Conservation (phyloP, 1,140 invertebrate genomes). For the Drosophila ananassae region DNA sequence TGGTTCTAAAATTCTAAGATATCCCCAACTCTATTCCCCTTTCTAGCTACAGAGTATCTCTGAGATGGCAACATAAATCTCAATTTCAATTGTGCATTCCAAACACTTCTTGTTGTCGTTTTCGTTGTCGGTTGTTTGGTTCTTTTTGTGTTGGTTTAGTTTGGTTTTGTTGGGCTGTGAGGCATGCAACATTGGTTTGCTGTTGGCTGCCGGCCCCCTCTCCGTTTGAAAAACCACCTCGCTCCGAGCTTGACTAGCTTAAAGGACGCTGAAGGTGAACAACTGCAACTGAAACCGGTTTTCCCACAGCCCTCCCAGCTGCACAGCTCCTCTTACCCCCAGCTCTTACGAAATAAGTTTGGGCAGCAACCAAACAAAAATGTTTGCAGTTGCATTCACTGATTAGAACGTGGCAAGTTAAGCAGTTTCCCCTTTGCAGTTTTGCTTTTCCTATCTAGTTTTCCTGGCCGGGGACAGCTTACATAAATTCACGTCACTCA, state of each 20-base stretch:
- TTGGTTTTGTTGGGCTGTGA: slow-evolving; percentile 34
- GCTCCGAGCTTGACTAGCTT: slow-evolving; percentile 37
- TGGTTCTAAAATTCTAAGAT: no score
- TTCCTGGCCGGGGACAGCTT: slow-evolving; percentile 51
- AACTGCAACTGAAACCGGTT: slow-evolving; percentile 61
- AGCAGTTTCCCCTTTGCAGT: slow-evolving; percentile 17
- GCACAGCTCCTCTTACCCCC: no score
- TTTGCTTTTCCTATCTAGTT: not conserved
- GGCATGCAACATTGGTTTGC: slow-evolving; percentile 54
- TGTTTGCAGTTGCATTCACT: slow-evolving; percentile 66
- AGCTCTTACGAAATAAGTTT: slow-evolving; percentile 19
- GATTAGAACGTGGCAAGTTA: slow-evolving; percentile 77
- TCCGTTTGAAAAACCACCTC: not conserved
- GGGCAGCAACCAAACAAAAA: slow-evolving; percentile 55
- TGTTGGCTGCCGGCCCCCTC: no score
- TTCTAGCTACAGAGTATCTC: slow-evolving; percentile 20
- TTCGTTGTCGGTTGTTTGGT: slow-evolving; percentile 50
- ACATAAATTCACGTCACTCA: slow-evolving; percentile 82
- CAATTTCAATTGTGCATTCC: slow-evolving; percentile 51
- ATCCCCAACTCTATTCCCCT: not conserved
- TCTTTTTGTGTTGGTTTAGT: slow-evolving; percentile 37
- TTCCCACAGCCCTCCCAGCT: slow-evolving; percentile 5
- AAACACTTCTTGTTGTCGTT: slow-evolving; percentile 37
- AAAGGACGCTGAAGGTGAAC: slow-evolving; percentile 83
- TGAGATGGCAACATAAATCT: slow-evolving; percentile 23